Conservation (phyloP, 2,888 invertebrate species). For the Opisthograptis luteolata region DNA sequence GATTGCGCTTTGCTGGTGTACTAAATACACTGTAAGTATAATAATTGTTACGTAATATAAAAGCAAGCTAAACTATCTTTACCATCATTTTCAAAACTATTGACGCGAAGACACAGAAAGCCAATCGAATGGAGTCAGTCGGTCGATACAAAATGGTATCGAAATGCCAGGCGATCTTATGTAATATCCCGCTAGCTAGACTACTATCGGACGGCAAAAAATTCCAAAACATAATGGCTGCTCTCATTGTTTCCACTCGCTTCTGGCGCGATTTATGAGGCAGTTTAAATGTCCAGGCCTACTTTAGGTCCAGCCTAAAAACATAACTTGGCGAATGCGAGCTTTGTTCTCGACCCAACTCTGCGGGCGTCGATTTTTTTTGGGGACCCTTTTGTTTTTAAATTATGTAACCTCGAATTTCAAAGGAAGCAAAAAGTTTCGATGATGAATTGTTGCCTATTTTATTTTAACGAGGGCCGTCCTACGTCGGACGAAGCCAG, state of each 20-base stretch:
- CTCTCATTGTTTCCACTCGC: conserved; percentile 73
- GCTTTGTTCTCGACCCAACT: conserved; percentile 71
- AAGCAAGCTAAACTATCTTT: no score
- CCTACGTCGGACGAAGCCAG: conserved; percentile 20
- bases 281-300: conserved; percentile 67
- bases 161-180: conserved; percentile 56
- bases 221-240: conserved; percentile 57
- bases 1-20: no score
- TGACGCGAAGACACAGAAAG: conserved; percentile 41
- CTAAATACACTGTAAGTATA: background rate
- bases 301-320: conserved; percentile 62
- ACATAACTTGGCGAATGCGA: conserved; percentile 65
- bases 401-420: conserved; percentile 73
- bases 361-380: conserved; percentile 65
- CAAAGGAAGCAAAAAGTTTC: conserved; percentile 59
- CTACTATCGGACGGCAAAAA: conserved; percentile 56
- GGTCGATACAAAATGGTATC: conserved; percentile 48
- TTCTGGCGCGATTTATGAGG: conserved; percentile 74
- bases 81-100: conserved; percentile 7
- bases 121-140: conserved; percentile 46
- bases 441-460: conserved; percentile 63
- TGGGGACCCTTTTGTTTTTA: conserved; percentile 73
- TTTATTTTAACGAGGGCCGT: conserved; percentile 48
- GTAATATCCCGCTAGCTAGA: conserved; percentile 64
- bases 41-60: no score